These are phyloP conservation scores for Phrynocephalus versicolor DNA, from an alignment of 2,113 vertebrate genomes.

Conservation along the genomic window DNA sequence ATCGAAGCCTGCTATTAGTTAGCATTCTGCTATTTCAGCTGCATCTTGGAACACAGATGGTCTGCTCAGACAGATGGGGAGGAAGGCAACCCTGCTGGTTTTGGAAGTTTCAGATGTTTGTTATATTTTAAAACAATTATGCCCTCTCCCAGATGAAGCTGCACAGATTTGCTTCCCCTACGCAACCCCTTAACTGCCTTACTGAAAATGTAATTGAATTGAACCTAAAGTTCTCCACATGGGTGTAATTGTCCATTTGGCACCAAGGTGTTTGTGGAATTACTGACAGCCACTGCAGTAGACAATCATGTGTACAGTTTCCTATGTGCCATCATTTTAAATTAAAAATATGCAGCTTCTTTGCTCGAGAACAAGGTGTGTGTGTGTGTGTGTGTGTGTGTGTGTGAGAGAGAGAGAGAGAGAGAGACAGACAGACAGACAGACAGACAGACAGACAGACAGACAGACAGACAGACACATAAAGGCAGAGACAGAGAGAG, in stretches of 20 bases:
- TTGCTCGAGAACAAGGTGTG: neutral
- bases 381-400: too few relatives aligned
- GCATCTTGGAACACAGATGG: neutral
- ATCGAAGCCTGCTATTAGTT: too few relatives aligned
- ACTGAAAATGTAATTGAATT: conserved; percentile 3
- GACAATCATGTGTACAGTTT: neutral
- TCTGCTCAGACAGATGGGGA: neutral
- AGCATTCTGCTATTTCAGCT: too few relatives aligned
- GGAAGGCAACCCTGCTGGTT: neutral
- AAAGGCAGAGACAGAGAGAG: neutral
- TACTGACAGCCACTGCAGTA: neutral
- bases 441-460: too few relatives aligned
- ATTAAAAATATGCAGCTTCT: neutral
- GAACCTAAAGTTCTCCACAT: neutral
- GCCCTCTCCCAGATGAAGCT: conserved; percentile 1
- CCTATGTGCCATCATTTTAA: neutral
- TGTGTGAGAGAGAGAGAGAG: neutral
- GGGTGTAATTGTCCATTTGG: neutral
- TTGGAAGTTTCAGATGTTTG: neutral
- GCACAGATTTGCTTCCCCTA: neutral
- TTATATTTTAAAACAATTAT: conserved; percentile 3
- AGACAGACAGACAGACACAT: too few relatives aligned
- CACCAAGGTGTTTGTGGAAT: neutral
- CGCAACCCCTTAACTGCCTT: neutral
- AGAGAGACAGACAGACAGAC: too few relatives aligned